Conservation (phyloP, 2,888 invertebrate species). For the Poecilobothrus nobilitatus region DNA sequence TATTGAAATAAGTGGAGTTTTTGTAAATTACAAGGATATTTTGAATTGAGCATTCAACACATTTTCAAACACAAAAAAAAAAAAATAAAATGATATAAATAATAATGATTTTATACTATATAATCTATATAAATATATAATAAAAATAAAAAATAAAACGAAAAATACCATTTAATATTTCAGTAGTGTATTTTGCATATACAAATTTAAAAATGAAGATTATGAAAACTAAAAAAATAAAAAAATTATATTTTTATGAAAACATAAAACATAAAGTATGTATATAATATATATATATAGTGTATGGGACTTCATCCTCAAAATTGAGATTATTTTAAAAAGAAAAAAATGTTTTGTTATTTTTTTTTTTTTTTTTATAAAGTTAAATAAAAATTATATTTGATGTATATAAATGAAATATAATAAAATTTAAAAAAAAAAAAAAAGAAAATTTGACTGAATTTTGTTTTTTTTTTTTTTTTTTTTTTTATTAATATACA, state of each 20-base stretch:
- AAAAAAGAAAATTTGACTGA: slow-evolving; percentile 21
- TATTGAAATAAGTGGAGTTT: too few species aligned
- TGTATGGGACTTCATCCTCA: neutral
- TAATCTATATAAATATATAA: too few species aligned
- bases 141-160: too few species aligned
- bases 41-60: too few species aligned
- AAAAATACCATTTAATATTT: neutral
- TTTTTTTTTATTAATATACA: slow-evolving; percentile 12
- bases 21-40: too few species aligned
- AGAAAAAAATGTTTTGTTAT: neutral
- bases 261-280: slow-evolving; percentile 2
- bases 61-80: too few species aligned
- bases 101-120: too few species aligned
- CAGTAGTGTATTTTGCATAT: neutral
- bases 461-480: slow-evolving; percentile 15
- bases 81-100: too few species aligned
- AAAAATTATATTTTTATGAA: neutral
- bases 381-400: neutral
- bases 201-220: neutral
- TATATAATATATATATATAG: neutral
- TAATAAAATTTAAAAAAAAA: slow-evolving; percentile 14
- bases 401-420: slow-evolving; percentile 2
- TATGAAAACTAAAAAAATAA: neutral
- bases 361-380: neutral
- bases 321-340: neutral